Evolutionary conservation across 2,113 vertebrate genomes (phyloP).

Genomic region (Philantomba maxwellii): DNA sequence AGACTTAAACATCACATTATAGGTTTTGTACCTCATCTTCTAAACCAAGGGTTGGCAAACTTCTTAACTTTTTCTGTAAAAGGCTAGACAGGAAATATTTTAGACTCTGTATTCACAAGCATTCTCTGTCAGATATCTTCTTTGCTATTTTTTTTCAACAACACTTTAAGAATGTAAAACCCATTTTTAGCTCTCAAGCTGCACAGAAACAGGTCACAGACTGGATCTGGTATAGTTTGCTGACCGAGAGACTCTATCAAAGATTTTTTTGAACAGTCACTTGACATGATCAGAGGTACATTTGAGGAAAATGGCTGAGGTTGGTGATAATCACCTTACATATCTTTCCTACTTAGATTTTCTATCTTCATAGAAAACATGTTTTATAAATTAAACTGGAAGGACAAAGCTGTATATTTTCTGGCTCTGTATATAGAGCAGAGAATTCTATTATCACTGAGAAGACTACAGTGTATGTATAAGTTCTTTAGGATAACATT

Average conservation of each 20-base stretch:
- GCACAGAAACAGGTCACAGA: neutral
- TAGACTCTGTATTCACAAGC: neutral
- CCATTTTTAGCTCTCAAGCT: neutral
- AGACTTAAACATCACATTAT: neutral
- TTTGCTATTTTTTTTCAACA: neutral
- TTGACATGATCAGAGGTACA: neutral
- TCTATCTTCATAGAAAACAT: neutral
- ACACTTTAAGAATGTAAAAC: neutral
- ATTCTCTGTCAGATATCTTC: neutral
- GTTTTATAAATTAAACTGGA: neutral
- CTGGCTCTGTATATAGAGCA: neutral
- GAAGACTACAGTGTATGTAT: neutral
- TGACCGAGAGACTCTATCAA: neutral
- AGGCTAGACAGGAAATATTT: constrained; percentile 9
- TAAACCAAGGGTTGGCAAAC: neutral
- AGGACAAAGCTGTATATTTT: neutral
- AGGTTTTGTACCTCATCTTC: neutral
- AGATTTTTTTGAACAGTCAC: neutral
- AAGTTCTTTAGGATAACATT: neutral
- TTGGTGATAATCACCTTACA: neutral
- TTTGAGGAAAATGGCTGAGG: neutral
- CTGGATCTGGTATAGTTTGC: neutral
- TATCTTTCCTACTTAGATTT: neutral
- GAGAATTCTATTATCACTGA: neutral
- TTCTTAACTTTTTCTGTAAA: neutral